Conservation (phyloP, 2,113 vertebrate genomes). For the Sylvilagus bachmani region DNA sequence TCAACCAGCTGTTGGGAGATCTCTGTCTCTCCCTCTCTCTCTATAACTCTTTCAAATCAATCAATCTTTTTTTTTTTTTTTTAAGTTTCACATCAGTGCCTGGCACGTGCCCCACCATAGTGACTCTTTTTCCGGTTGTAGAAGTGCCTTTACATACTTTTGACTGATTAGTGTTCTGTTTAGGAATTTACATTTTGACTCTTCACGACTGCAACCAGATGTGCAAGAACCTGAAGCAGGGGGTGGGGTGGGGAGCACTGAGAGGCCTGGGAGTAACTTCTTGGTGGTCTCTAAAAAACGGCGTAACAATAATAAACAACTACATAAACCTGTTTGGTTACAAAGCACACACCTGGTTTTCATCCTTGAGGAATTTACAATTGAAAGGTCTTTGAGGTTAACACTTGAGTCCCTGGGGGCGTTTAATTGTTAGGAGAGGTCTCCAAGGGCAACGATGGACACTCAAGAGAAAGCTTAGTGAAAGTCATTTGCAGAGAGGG, state of each 20-base stretch:
- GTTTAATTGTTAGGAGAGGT: constrained; percentile 44
- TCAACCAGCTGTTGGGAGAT: no score
- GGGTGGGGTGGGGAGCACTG: no score
- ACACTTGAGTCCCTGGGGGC: background rate
- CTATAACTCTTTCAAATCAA: no score
- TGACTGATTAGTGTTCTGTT: constrained; percentile 17
- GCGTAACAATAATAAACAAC: no score
- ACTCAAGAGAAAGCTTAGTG: constrained; percentile 9
- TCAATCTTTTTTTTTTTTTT: no score
- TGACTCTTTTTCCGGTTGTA: constrained; percentile 25
- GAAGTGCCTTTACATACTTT: background rate
- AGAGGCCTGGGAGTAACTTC: background rate
- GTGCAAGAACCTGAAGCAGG: background rate
- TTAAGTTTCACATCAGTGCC: background rate
- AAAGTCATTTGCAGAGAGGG: constrained; percentile 32
- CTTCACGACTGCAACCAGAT: background rate
- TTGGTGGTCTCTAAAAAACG: background rate
- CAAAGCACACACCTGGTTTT: constrained; percentile 65
- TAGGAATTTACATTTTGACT: background rate
- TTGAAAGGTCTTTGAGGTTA: background rate
- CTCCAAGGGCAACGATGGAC: constrained; percentile 23
- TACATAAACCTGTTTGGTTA: constrained; percentile 2
- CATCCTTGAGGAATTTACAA: constrained; percentile 55
- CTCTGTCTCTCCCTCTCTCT: no score
- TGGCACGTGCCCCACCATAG: background rate